Base-by-base conservation (phyloP, 2,113 vertebrate genomes). In the Ageneiosus marmoratus region DNA sequence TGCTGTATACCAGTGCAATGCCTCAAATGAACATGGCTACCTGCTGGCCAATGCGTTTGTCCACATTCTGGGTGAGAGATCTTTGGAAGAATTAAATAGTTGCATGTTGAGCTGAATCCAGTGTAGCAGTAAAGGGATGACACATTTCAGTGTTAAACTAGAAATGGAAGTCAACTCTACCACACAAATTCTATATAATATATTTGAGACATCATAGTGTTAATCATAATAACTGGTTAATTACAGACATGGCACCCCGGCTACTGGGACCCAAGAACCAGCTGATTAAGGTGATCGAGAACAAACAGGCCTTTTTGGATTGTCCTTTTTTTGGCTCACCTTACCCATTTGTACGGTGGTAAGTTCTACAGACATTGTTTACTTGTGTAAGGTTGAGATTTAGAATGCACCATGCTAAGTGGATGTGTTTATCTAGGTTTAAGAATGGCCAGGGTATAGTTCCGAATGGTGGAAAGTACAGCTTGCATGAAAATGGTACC, bases 321-420 rank as follows among this genome's bases (percentile, higher is more conserved):
- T 99, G 98, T 72, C 97, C 96, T 0, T 99, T 96, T 87, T 99
- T 99, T 0, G 98, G 98, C n/a, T 98, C 98, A 0, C 98, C 98
- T 1, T 92, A 96, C 46, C 98, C 98, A 1, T 93, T 93, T 2
- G 90, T 98, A 50, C 95, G 97, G 83, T 99, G 98, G 98, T 99
- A 92, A 96, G 96, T 56, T 62, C 10, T 46, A 4, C 2, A 77
- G 29, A n/a, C 1, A 41, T 56, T 74, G 11, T 18, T 9, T 51
- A 5, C 13, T 62, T 10, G 24, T 41, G 15, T 44, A 37, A 46
- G 29, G 46, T 51, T 69, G 18, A 50, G 29, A 67, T 55, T 18
- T 12, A 77, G 48, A 70, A 24, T 50, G 51, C 20, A 53, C 24
- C 13, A 53, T 27, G 41, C 0, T 15, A 29, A 46, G 12, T 24